phyloP scores from a whole-genome alignment of 2,888 invertebrate genomes.

The Macaria notata region DNA sequence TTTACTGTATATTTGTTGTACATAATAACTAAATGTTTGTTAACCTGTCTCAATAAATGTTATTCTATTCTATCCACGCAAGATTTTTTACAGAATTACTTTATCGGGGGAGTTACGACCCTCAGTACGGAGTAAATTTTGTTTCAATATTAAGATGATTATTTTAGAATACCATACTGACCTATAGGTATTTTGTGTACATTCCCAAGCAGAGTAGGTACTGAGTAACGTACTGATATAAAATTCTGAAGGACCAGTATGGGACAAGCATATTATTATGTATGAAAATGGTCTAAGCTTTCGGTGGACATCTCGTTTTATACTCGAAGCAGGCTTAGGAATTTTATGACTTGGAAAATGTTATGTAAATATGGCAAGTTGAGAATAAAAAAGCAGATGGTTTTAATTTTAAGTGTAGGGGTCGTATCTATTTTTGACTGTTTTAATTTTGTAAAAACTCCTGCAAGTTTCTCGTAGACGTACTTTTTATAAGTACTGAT shows the following conservation, averaged over 20 bases:
- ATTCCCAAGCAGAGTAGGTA: too few relatives aligned
- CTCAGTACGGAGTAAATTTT: too few relatives aligned
- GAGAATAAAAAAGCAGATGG: neutral
- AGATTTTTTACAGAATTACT: too few relatives aligned
- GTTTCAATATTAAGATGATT: too few relatives aligned
- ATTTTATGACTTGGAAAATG: conserved; percentile 1
- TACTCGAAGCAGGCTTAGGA: neutral
- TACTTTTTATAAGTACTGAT: too few relatives aligned
- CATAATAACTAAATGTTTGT: too few relatives aligned
- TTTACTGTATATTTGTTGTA: too few relatives aligned
- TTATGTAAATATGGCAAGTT: neutral
- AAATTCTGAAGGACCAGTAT: conserved; percentile 17
- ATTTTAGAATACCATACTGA: too few relatives aligned
- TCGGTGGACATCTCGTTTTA: conserved; percentile 7
- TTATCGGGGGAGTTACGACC: too few relatives aligned
- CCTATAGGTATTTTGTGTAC: too few relatives aligned
- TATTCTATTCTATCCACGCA: too few relatives aligned
- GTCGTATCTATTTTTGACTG: neutral
- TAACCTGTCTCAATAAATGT: too few relatives aligned
- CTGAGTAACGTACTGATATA: conserved; percentile 16
- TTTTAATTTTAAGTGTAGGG: neutral
- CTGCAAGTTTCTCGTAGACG: neutral
- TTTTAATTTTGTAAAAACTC: neutral
- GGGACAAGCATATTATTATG: conserved; percentile 13
- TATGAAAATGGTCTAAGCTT: conserved; percentile 14